Conservation (phyloP, 92 coral and sea anemone species). For the Zoanthus gigantus region DNA sequence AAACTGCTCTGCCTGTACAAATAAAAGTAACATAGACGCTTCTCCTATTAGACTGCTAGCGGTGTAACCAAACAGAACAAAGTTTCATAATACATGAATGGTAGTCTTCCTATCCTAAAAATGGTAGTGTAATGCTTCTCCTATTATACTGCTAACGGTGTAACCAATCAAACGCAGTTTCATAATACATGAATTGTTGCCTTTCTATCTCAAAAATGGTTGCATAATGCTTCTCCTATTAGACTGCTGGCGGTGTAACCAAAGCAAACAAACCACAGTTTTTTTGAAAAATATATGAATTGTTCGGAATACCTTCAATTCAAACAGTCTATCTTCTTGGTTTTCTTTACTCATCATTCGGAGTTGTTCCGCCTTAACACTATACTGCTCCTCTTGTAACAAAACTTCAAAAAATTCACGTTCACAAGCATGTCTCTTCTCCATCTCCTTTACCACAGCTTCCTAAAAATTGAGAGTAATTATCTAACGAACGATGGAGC, state of each 20-base stretch:
- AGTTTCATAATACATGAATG: background rate
- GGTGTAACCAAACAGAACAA: too few relatives aligned
- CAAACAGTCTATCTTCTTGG: conserved; percentile 82
- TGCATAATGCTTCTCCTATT: too few relatives aligned
- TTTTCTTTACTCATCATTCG: conserved; percentile 75
- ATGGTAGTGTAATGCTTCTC: too few relatives aligned
- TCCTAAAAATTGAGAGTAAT: conserved; percentile 59
- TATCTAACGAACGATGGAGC: too few relatives aligned
- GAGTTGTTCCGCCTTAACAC: conserved; percentile 73
- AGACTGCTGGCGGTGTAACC: too few relatives aligned
- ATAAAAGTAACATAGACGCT: too few relatives aligned
- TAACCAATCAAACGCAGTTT: too few relatives aligned
- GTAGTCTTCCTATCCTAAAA: background rate
- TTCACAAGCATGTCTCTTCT: conserved; percentile 90
- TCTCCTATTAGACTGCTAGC: too few relatives aligned
- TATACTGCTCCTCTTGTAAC: conserved; percentile 81
- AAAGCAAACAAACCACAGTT: background rate
- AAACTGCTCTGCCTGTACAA: too few relatives aligned
- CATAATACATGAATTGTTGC: background rate
- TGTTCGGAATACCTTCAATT: conserved; percentile 77
- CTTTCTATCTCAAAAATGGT: too few relatives aligned
- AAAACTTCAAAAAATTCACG: conserved; percentile 83
- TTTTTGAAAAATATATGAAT: background rate
- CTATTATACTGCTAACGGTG: too few relatives aligned
- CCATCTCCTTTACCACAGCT: conserved; percentile 97